phyloP scores from a whole-genome alignment of 2,113 vertebrate genomes.

The Callionymus lyra region DNA sequence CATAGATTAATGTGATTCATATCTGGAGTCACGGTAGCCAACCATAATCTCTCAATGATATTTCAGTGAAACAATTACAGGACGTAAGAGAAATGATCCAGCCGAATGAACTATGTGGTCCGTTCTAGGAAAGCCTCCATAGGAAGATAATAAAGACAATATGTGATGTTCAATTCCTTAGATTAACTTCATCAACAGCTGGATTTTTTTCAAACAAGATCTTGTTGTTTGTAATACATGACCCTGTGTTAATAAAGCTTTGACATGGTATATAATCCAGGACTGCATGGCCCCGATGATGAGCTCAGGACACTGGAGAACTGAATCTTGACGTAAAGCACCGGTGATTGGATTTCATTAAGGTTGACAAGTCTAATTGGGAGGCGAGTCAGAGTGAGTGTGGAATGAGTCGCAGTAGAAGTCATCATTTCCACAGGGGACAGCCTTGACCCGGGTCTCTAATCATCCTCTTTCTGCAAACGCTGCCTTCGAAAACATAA shows the following conservation, averaged over 20 bases:
- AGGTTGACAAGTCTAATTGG: conserved; percentile 37
- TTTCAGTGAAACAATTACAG: too few relatives aligned
- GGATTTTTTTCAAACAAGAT: too few relatives aligned
- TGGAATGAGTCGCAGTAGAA: conserved; percentile 3
- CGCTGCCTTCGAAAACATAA: background rate
- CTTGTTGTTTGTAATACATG: too few relatives aligned
- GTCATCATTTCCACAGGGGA: conserved; percentile 10
- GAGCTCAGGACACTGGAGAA: conserved; percentile 45
- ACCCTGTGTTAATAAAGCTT: conserved; percentile 41
- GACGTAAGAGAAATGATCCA: too few relatives aligned
- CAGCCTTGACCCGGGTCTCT: conserved; percentile 11
- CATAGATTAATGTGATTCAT: too few relatives aligned
- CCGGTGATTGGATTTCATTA: conserved; percentile 61
- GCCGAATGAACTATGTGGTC: too few relatives aligned
- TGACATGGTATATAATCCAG: conserved; percentile 52
- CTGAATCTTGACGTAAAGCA: conserved; percentile 52
- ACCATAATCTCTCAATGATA: too few relatives aligned
- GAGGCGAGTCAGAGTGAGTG: conserved; percentile 17
- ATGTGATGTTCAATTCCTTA: background rate
- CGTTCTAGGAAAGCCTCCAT: too few relatives aligned
- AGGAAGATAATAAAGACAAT: too few relatives aligned
- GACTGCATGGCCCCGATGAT: conserved; percentile 23
- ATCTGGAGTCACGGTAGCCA: too few relatives aligned
- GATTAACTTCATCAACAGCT: conserved; percentile 5
- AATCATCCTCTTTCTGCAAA: background rate